Base-by-base conservation (phyloP, 2,113 vertebrate genomes). In the Chamaetylas fuelleborni region DNA sequence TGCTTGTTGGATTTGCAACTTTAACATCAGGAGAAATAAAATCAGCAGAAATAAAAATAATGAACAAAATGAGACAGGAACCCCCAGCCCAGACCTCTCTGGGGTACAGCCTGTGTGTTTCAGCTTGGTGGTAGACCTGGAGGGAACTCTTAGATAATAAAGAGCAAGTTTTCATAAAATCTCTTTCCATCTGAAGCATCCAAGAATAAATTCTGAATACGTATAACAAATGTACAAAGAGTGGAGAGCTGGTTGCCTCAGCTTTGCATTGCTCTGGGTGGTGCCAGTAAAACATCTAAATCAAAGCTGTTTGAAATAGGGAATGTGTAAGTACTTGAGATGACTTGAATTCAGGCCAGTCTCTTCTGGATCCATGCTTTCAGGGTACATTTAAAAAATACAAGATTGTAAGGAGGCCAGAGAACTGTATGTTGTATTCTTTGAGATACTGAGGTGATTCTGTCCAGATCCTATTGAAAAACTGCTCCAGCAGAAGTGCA, bases 291-390 rank as follows among this genome's bases (percentile, higher is more conserved):
- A 92, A 90, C 71, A 56, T 77, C 69, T 95, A 84, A 92, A 92
- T 94, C 86, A 92, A 88, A 91, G 60, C 64, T 74, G 64, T 92
- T 92, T 96, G 96, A 88, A 95, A 88, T 17, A 51, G 24, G 19
- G 47, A 93, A 66, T 81, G 72, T 94, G 38, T 92, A 88, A 83
- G 94, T 86, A 91, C 91, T 94, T 86, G 51, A 94, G 88, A 86
- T 65, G 4, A n/a, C 48, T 94, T 95, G 76, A 95, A 74, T 86
- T 72, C 29, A 61, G 81, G 53, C 76, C 95, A 88, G 76, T 83
- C 43, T 86, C 12, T 73, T 86, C 83, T 88, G 86, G 60, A 82
- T 66, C 64, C 8, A 3, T 60, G 60, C 67, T 92, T 92, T 93
- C 43, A 64, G 38, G 54, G 26, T 73, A 31, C 29, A 31, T 83